Evolutionary conservation across 2,888 invertebrate species (phyloP), one percentile per base, ranked within the genome.

Genomic region (Agrotis ipsilon): DNA sequence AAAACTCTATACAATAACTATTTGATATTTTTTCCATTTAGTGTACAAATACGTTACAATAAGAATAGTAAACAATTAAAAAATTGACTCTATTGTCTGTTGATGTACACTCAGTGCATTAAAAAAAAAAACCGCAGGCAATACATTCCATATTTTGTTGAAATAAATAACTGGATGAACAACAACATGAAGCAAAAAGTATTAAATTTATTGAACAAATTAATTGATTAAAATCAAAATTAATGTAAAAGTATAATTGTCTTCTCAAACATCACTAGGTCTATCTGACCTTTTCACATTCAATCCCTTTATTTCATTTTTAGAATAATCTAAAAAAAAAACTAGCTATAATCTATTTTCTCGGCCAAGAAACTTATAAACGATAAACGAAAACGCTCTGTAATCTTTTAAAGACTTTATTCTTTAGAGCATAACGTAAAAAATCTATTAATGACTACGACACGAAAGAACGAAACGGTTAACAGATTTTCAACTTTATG

Each of bases 51-150:
- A 76, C 59, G 62, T 79, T 81, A 79, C 72, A 77, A 75, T 80
- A 77, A 72, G 79, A 80, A 82, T 77, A 83, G 64, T 85, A 85
- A 80, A 81, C 70, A 78, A 74, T 72, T 82, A 78, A 76, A 84
- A 83, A 86, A 87, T 84, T 82, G 81, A 86, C 85, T 65, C 83
- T 84, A 86, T 84, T 75, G 79, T 76, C 78, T 75, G 63, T 60
- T 68, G 27, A 59, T 69, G 60, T 75, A 85, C 82, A 85, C 85
- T 81, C 85, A 85, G 85, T 83, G 85, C 81, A 73, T 24, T 52
- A 48, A 49, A 62, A 62, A 55, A 18, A 45, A 24, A 19, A 13
- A 11, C 1, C 3, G 9, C 2, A 62, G 6, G n/a, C 24, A 14
- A 39, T 43, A 45, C 1, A 63, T 49, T 57, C 2, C 24, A 18